Conservation (phyloP, 1,140 invertebrate species). For the Drosophila bipectinata region DNA sequence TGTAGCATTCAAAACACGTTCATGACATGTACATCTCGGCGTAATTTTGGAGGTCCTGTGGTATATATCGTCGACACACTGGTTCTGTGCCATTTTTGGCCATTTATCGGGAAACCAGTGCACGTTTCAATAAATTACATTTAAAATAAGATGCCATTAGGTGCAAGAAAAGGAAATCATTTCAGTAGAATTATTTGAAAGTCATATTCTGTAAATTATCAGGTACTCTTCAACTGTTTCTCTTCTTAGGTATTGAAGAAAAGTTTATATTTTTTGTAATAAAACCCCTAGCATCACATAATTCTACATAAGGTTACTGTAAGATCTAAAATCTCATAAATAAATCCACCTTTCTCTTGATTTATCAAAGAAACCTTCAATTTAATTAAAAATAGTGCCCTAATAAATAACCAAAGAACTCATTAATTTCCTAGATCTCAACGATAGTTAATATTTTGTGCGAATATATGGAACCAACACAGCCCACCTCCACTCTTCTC, state of each 20-base stretch:
- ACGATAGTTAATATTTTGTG: constrained; percentile 3
- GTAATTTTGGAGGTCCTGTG: constrained; percentile 1
- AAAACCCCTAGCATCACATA: no score
- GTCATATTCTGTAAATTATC: not conserved
- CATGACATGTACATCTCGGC: constrained; percentile 38
- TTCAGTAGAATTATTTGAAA: not conserved
- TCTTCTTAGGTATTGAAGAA: no score
- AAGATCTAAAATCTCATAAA: not conserved
- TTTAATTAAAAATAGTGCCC: not conserved
- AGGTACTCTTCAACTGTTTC: not conserved
- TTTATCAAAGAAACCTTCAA: not conserved
- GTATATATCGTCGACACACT: constrained; percentile 52
- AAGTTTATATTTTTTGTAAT: no score
- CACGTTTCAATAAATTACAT: constrained; percentile 70
- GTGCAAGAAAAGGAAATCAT: not conserved
- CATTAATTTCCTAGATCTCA: constrained; percentile 2
- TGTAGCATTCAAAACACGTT: constrained; percentile 61
- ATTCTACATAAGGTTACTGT: no score
- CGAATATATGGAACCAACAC: not conserved
- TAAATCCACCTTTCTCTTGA: not conserved
- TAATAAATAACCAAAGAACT: not conserved
- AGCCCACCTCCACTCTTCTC: not conserved
- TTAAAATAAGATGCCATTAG: constrained; percentile 41
- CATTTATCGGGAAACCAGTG: constrained; percentile 46
- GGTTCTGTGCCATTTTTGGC: constrained; percentile 24